Base-by-base conservation (phyloP, 2,113 vertebrate genomes). In the Caranx melampygus region DNA sequence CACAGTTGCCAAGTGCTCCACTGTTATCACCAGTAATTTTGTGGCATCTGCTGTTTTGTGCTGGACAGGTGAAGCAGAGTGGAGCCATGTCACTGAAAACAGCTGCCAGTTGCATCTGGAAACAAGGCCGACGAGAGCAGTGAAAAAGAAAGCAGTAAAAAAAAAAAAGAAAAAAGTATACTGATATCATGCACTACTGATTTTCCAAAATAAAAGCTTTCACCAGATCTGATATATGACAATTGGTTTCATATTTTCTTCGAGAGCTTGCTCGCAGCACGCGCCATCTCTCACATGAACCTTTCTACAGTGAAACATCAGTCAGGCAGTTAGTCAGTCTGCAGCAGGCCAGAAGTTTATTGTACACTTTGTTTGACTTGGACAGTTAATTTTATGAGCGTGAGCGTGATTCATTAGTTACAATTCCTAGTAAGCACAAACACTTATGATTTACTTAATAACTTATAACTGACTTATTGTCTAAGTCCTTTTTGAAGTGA, bases 341-440 rank as follows among this genome's bases (percentile, higher is more conserved):
- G 6, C 18, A 35, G 59, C 40, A 66, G 60, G 44, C 47, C 16
- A 34, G 31, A 69, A 4, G 40, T 64, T 77, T 75, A 55, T 26
- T 67, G 55, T 72, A 58, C 65, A 78, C 13, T 73, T 18, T 6
- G 15, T 62, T 78, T 73, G 57, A 70, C 51, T 75, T 70, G 42
- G 74, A 63, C 35, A 81, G 49, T 80, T 77, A 73, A 77, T 86
- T 77, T 71, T 10, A 79, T 73, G 35, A 69, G 75, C 18, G 37
- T 31, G 26, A 26, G 26, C 60, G 44, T 40, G 63, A 16, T 69
- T 15, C 31, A 31, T 16, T 68, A 79, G 44, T 71, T 47, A 18
- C 12, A 80, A 47, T 66, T 75, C n/a, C 54, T n/a, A 31, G 21
- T 31, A 73, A 62, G 42, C 26, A 47, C 58, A 74, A 62, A 72